Evolutionary conservation across 1,140 invertebrate species (phyloP).

Genomic region (Coelopa frigida): DNA sequence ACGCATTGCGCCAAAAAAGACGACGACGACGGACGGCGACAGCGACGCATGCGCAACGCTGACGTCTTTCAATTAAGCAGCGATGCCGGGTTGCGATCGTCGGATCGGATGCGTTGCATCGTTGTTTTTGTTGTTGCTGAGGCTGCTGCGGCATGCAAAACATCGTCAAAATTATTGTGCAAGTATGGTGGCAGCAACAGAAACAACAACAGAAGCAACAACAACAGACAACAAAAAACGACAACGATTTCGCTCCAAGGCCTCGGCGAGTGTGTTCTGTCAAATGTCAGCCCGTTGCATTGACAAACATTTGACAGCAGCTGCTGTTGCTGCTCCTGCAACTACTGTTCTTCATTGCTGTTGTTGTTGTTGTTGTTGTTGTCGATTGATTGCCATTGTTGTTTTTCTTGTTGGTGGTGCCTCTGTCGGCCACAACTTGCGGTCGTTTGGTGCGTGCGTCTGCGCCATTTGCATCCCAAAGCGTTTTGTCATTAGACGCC

Average conservation of each 20-base stretch:
- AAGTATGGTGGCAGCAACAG: slow-evolving; percentile 6
- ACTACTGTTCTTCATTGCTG: not conserved
- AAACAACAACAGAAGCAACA: slow-evolving; percentile 10
- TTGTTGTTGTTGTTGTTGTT: slow-evolving; percentile 3
- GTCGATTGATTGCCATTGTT: not conserved
- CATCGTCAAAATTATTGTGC: not conserved
- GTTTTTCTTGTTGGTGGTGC: not conserved
- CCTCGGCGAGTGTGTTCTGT: slow-evolving; percentile 24
- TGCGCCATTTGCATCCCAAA: slow-evolving; percentile 19
- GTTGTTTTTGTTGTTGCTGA: slow-evolving; percentile 11
- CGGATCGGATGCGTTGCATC: not conserved
- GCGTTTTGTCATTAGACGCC: slow-evolving; percentile 17
- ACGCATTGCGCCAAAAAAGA: too few species aligned
- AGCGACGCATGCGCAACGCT: too few species aligned
- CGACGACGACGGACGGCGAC: too few species aligned
- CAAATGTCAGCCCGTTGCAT: slow-evolving; percentile 36
- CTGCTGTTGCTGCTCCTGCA: slow-evolving; percentile 12
- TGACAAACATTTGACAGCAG: slow-evolving; percentile 27
- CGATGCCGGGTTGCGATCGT: slow-evolving; percentile 3
- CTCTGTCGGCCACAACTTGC: not conserved
- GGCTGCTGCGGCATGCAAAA: not conserved
- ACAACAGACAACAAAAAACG: not conserved
- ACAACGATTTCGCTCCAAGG: slow-evolving; percentile 6
- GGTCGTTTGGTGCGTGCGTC: slow-evolving; percentile 5
- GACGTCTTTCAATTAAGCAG: slow-evolving; percentile 44